Evolutionary conservation across 2,113 vertebrate species (phyloP), one percentile per base, ranked within the genome.

Genomic region (Cavia porcellus): DNA sequence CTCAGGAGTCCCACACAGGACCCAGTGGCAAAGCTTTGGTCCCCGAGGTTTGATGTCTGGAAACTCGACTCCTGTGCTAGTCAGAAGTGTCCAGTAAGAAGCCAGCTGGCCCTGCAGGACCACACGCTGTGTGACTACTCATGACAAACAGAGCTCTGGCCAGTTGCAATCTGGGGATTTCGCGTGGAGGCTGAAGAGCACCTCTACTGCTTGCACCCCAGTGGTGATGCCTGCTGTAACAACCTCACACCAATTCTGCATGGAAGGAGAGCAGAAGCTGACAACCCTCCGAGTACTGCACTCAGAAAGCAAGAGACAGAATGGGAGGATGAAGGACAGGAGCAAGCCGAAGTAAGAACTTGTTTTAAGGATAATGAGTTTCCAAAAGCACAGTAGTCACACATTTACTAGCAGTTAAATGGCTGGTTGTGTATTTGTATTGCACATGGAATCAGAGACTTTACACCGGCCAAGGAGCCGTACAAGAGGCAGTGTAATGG

Each of bases 241-340:
- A 99, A 99, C 98, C 99, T 99, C 98, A 99, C 99, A 77, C 99
- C 99, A 98, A 99, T 99, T 99, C 98, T 99, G 98, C 99, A 99
- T 80, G 99, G 99, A 77, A 99, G 99, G 97, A 99, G 99, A 95
- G 99, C 99, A 88, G 99, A 99, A 99, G 96, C 89, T 79, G 83
- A n/a, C 15, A 86, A 9, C 90, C 93, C 94, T 70, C 50, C 96
- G 81, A 97, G 97, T 97, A 97, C 96, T 98, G 97, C 98, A 97
- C 97, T 97, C 94, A 83, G 98, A 86, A 94, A 97, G 90, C 96
- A 77, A 92, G 94, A 90, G 59, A 50, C 52, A 42, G 74, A 57
- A 57, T 57, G 55, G 55, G 17, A 57, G 4, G 68, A 64, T 64
- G n/a, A 7, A 59, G 28, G 4, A 25, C 6, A 62, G 6, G 74